Conservation (phyloP, 2,113 vertebrate species). For the Tachycineta bicolor region DNA sequence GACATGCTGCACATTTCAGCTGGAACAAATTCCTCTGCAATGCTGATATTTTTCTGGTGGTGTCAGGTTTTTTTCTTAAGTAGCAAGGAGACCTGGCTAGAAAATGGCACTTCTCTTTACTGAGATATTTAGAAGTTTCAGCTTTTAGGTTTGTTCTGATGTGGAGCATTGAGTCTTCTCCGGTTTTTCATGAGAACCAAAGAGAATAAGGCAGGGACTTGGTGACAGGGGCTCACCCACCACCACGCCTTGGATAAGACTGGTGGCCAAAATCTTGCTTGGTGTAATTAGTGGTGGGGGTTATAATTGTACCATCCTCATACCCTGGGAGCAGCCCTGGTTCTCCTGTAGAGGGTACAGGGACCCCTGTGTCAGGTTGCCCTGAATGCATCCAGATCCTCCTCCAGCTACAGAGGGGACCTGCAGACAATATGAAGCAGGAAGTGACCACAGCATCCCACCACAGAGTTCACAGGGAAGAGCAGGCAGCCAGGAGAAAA, state of each 20-base stretch:
- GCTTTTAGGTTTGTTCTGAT: neutral
- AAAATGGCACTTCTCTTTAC: neutral
- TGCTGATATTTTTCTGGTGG: neutral
- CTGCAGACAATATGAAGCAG: neutral
- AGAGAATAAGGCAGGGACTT: neutral
- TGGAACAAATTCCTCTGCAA: neutral
- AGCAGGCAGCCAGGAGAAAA: neutral
- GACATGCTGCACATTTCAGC: neutral
- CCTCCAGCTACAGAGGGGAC: neutral
- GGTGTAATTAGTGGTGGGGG: neutral
- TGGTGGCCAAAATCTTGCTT: neutral
- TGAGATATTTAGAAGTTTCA: neutral
- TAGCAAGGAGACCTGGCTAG: neutral
- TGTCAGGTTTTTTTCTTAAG: neutral
- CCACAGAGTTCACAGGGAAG: neutral
- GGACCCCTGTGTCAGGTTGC: neutral
- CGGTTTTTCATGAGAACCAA: neutral
- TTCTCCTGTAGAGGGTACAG: rapidly evolving
- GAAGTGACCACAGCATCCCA: neutral
- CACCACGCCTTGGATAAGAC: rapidly evolving
- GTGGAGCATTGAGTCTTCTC: neutral
- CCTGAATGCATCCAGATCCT: neutral
- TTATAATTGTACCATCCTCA: neutral
- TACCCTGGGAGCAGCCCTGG: rapidly evolving
- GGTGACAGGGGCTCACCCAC: neutral